Percentiles rank a stretch among this genome's conserved stretches.
phyloP scores from a whole-genome alignment of 2,797 vertebrate species.

The Anolis apletophallus region DNA sequence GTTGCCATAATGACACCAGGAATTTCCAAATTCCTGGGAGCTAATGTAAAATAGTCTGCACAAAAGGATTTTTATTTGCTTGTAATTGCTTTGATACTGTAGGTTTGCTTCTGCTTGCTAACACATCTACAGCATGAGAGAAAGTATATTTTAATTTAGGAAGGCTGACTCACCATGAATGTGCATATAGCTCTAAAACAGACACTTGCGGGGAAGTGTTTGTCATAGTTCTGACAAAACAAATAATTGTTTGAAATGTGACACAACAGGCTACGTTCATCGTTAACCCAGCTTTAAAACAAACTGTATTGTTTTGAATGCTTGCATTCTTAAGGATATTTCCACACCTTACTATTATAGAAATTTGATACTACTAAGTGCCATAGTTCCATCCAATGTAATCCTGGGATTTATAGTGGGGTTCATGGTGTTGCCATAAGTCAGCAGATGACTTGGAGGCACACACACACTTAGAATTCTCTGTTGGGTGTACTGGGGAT shows the following conservation, averaged over 20 bases:
- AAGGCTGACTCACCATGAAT: slow-evolving; percentile 71
- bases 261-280: slow-evolving; percentile 14
- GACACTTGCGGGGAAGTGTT: slow-evolving; percentile 83
- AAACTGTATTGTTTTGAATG: too few species aligned
- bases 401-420: too few species aligned
- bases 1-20: background rate
- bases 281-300: background rate
- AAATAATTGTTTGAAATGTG: slow-evolving; percentile 62
- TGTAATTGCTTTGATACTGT: background rate
- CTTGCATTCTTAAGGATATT: too few species aligned
- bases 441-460: too few species aligned
- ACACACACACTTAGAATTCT: too few species aligned
- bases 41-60: background rate
- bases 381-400: too few species aligned
- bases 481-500: too few species aligned
- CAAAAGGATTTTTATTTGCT: background rate
- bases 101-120: slow-evolving; percentile 16
- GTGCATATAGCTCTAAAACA: slow-evolving; percentile 79
- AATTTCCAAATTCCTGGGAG: background rate
- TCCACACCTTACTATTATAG: too few species aligned
- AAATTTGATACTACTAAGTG: too few species aligned
- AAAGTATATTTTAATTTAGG: slow-evolving; percentile 23
- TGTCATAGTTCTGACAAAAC: slow-evolving; percentile 81
- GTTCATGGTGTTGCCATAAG: too few species aligned
- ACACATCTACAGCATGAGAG: slow-evolving; percentile 23